A percentile compares a stretch with the other conserved stretches of the same genome.
Evolutionary conservation across 2,888 invertebrate species (phyloP).

Genomic region (Sycophila texana): DNA sequence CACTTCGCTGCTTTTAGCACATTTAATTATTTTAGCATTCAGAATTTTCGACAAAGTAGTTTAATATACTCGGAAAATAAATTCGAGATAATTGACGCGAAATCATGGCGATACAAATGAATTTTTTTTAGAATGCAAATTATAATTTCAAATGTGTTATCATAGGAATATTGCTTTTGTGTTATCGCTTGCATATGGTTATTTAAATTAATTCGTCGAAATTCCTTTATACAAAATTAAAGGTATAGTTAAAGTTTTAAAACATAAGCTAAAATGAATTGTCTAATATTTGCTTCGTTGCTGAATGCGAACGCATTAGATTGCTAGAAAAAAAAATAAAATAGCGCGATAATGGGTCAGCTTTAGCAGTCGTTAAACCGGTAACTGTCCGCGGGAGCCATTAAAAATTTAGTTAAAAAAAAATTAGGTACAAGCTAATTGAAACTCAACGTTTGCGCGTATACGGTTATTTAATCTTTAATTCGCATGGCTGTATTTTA

Average conservation of each 20-base stretch:
- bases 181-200: too few relatives aligned
- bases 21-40: neutral
- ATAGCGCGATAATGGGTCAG: neutral
- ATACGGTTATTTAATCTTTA: slow-evolving; percentile 11
- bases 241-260: too few relatives aligned
- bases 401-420: slow-evolving; percentile 30
- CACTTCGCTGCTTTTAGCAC: slow-evolving; percentile 17
- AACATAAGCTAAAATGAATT: too few relatives aligned
- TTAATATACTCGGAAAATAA: slow-evolving; percentile 7
- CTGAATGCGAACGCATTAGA: too few relatives aligned
- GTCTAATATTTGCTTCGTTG: too few relatives aligned
- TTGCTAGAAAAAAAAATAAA: neutral
- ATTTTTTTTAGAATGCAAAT: neutral
- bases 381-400: neutral
- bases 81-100: neutral
- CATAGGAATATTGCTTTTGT: too few relatives aligned
- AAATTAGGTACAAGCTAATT: neutral
- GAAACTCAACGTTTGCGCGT: neutral
- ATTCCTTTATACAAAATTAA: too few relatives aligned
- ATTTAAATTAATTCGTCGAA: too few relatives aligned
- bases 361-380: neutral
- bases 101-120: neutral
- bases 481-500: neutral
- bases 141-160: too few relatives aligned
- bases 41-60: slow-evolving; percentile 12